Evolutionary conservation across 92 coral and sea anemone genomes (phyloP).

Genomic region (Actinernus sp.): DNA sequence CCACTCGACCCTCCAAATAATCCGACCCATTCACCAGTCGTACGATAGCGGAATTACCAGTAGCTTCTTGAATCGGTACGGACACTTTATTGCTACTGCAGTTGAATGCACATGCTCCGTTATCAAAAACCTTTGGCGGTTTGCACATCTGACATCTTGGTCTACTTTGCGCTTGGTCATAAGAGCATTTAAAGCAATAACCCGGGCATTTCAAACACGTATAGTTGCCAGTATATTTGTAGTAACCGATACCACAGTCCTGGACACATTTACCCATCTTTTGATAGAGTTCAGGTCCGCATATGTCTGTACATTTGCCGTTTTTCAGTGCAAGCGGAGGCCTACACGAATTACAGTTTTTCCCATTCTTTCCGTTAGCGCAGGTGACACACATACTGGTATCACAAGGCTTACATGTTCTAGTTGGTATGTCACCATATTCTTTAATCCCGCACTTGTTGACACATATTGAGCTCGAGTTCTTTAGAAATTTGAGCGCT

Average conservation of each 20-base stretch:
- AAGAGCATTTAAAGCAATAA: slow-evolving; percentile 52
- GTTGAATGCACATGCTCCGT: slow-evolving; percentile 44
- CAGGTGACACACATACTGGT: slow-evolving; percentile 68
- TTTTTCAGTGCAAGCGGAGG: slow-evolving; percentile 70
- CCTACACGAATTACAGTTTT: slow-evolving; percentile 75
- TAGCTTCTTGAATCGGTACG: slow-evolving; percentile 37
- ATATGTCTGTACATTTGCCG: slow-evolving; percentile 67
- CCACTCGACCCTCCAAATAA: slow-evolving; percentile 72
- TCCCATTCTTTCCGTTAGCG: slow-evolving; percentile 48
- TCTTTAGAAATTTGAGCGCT: slow-evolving; percentile 65
- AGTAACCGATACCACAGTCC: slow-evolving; percentile 73
- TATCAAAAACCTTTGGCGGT: slow-evolving; percentile 52
- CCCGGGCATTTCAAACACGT: slow-evolving; percentile 67
- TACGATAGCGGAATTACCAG: slow-evolving; percentile 13
- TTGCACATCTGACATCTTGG: slow-evolving; percentile 59
- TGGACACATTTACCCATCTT: slow-evolving; percentile 52
- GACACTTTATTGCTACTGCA: slow-evolving; percentile 61
- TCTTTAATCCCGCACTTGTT: slow-evolving; percentile 47
- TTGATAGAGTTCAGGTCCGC: slow-evolving; percentile 56
- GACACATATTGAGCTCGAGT: slow-evolving; percentile 68
- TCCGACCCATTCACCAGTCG: slow-evolving; percentile 82
- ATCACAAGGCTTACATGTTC: slow-evolving; percentile 67
- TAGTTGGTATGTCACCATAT: slow-evolving; percentile 55
- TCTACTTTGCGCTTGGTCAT: neutral
- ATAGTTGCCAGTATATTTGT: slow-evolving; percentile 37